Percentiles rank a stretch among this genome's conserved stretches.
phyloP scores from a whole-genome alignment of 1,140 invertebrate species.

The Microplitis demolitor region DNA sequence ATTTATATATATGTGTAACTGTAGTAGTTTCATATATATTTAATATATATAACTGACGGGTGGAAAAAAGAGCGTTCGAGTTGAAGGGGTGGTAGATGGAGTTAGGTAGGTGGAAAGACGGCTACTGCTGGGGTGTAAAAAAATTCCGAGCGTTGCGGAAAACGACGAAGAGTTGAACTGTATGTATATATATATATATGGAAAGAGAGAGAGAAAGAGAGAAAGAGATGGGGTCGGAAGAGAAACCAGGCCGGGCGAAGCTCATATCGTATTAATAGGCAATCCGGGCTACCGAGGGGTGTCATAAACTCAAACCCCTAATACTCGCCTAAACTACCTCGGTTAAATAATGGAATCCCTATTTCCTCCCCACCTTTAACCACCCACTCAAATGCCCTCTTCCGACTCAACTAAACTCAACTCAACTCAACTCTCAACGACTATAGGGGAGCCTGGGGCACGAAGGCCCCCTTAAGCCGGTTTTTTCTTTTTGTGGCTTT shows the following conservation, averaged over 20 bases:
- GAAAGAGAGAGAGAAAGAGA: neutral
- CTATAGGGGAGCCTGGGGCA: no score
- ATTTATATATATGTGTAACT: slow-evolving; percentile 16
- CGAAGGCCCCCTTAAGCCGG: no score
- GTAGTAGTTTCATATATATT: neutral
- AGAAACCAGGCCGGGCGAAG: slow-evolving; percentile 38
- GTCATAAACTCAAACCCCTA: slow-evolving; percentile 64
- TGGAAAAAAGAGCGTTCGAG: neutral
- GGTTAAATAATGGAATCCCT: slow-evolving; percentile 63
- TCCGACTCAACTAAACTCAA: neutral
- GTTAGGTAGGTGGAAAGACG: neutral
- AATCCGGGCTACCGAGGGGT: slow-evolving; percentile 62
- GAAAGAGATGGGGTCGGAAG: neutral
- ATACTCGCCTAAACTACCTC: slow-evolving; percentile 63
- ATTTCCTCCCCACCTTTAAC: slow-evolving; percentile 43
- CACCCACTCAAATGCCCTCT: slow-evolving; percentile 5
- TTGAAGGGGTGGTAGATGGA: neutral
- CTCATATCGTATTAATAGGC: slow-evolving; percentile 65
- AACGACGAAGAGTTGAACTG: neutral
- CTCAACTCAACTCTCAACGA: no score
- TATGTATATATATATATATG: neutral
- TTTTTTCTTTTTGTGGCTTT: no score
- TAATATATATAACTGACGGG: neutral
- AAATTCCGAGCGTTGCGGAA: slow-evolving; percentile 3
- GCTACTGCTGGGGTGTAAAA: neutral